Percentiles rank a stretch among this genome's conserved stretches.
Conservation (phyloP, 53 echinoderm and acorn worm species). For the Astropecten irregularis region DNA sequence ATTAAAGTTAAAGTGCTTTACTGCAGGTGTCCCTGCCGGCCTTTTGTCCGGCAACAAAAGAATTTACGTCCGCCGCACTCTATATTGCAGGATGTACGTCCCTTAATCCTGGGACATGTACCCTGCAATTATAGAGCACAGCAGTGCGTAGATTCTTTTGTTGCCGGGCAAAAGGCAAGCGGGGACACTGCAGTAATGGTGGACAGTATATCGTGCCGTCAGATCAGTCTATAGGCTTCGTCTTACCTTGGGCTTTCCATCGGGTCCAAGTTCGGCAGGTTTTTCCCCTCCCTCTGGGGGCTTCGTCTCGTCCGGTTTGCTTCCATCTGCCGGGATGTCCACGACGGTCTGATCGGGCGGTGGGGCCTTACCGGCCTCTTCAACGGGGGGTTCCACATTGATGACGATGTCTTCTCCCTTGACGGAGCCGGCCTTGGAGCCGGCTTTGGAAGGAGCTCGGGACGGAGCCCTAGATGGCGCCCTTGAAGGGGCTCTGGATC, state of each 20-base stretch:
- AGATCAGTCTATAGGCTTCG: no score
- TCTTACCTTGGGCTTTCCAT: constrained; percentile 43
- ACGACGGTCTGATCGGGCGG: constrained; percentile 69
- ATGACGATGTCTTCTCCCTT: constrained; percentile 70
- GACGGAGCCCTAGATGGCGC: constrained; percentile 40
- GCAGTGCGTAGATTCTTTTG: no score
- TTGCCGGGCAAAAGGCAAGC: no score
- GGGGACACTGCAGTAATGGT: no score
- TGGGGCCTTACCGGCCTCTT: constrained; percentile 46
- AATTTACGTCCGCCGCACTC: no score
- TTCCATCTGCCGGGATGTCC: constrained; percentile 69
- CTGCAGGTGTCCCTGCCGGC: no score
- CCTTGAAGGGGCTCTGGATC: constrained; percentile 37
- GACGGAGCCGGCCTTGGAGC: constrained; percentile 63
- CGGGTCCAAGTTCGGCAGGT: constrained; percentile 21
- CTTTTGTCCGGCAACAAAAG: no score
- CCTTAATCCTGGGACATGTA: no score
- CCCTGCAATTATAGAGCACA: no score
- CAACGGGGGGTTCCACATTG: constrained; percentile 59
- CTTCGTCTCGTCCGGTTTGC: constrained; percentile 50
- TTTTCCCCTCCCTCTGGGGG: constrained; percentile 37
- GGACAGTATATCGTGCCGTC: no score
- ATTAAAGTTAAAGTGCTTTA: no score
- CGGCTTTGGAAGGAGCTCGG: constrained; percentile 58
- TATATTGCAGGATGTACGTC: no score